Evolutionary conservation across 2,113 vertebrate species (phyloP).

Genomic region (Aleadryas rufinucha): DNA sequence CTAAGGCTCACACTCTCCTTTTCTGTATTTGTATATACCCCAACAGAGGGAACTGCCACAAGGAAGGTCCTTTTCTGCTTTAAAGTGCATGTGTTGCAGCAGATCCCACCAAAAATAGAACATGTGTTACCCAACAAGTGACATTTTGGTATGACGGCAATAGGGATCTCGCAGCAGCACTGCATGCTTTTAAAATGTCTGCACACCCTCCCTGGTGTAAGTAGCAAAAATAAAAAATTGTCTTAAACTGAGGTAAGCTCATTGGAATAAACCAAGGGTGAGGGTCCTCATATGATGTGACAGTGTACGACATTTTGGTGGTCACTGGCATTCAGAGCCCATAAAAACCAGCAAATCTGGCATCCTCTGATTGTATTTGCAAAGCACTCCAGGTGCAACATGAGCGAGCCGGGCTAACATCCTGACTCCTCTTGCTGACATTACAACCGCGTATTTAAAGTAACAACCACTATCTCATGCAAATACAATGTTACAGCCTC

Average conservation of each 20-base stretch:
- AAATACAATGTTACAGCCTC: not conserved
- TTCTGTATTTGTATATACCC: not conserved
- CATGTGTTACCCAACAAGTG: not conserved
- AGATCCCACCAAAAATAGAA: not conserved
- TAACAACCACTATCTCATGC: not conserved
- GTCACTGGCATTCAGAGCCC: not conserved
- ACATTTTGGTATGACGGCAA: not conserved
- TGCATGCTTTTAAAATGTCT: not conserved
- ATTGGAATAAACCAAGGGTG: not conserved
- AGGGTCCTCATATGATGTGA: accelerated
- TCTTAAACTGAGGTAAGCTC: not conserved
- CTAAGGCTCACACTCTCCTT: not conserved
- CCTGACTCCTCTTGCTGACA: not conserved
- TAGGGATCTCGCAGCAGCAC: not conserved
- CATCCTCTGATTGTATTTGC: not conserved
- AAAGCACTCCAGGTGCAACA: not conserved
- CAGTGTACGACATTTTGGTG: not conserved
- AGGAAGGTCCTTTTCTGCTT: not conserved
- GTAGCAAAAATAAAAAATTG: not conserved
- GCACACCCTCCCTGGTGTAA: not conserved
- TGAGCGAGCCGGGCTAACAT: not conserved
- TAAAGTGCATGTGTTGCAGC: not conserved
- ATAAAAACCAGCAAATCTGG: not conserved
- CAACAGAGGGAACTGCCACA: not conserved
- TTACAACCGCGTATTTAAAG: not conserved